Evolutionary conservation across 2,797 vertebrate genomes (phyloP), one percentile per base, ranked within the genome.

Genomic region (Danio albolineatus): DNA sequence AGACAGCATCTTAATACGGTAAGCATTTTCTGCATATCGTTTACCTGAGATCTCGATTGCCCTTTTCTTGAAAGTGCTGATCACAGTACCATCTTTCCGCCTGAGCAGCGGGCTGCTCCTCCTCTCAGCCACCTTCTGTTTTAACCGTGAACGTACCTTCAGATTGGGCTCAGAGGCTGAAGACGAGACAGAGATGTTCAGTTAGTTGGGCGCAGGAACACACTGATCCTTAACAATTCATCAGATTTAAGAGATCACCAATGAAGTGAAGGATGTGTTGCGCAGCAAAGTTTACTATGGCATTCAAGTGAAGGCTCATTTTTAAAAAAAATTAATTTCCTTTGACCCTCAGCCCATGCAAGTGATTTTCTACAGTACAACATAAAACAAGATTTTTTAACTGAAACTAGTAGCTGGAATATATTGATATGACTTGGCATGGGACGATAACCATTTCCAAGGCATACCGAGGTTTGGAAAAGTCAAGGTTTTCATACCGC

Each of bases 161-260:
- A 96, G 89, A 89, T 96, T 96, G 88, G 95, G 95, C 87, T 96
- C 95, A 0, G 95, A 96, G 56, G 95, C 95, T 96, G 86, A 65
- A 72, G 9, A 14, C 60, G 13, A 17, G 39, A 39, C 17, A 65
- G 28, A 65, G 21, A 28, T 21, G 38, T 41, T 71, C 0, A 53
- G 5, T 10, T 39, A 36, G 7, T 49, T 59, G 21, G 41, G 19
- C 10, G 48, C 16, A 36, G 6, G 10, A 69, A 48, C 66, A 67
- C 46, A 41, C 4, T 36, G 10, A 17, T 6, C 14, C 12, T 54
- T 28, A 28, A 28, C 28, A 28, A 28, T 3, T 28, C 28, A 28
- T 28, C 1, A 28, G 36, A 41, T 41, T 54, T 54, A 10, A 54
- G 13, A 5, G 1, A 10, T 49, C 8, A 17, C 5, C 3, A 36